Base-by-base conservation (phyloP, 2,888 invertebrate genomes). In the Busseola fusca region DNA sequence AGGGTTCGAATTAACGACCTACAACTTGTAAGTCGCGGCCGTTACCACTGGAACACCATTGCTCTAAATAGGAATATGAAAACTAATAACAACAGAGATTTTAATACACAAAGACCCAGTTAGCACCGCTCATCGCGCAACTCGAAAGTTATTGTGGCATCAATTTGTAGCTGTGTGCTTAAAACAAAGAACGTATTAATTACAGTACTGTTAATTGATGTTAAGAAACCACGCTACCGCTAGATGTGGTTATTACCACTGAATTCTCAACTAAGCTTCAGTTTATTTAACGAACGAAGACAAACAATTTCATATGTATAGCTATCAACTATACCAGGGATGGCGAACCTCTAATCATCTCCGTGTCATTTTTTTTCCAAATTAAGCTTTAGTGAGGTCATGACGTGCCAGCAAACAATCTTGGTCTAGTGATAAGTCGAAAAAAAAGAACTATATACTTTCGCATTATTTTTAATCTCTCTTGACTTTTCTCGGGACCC, bases 171-270 rank as follows among this genome's bases (percentile, higher is more conserved):
- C 16, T 16, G 30, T 56, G 60, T 56, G 50, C 27, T 65, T 30
- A 16, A 27, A 4, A 66, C 16, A 14, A 16, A n/a, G 14, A n/a
- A 52, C 27, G 50, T 45, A 37, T 62, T 76, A 50, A 62, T 73
- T 40, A 60, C 14, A n/a, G 21, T 12, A 62, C 45, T 37, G 37
- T 64, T 67, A 72, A 56, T 66, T 48, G 52, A 64, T 59, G 14
- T 16, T 52, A 18, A 30, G 18, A 58, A 71, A 67, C 12, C n/a
- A 30, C n/a, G 18, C 57, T 57, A 57, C 74, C 25, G 57, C 27
- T 56, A 30, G 6, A 57, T 34, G 48, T 60, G 54, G 42, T 57
- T 63, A 76, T 69, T 63, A 65, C 50, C 42, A 42, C 18, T 57
- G 16, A 60, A 42, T 45, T 56, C 37, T 54, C 5, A 54, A 48